These are phyloP conservation scores for Epinephelus moara DNA, from an alignment of 2,113 vertebrate species.

Conservation along the genomic window DNA sequence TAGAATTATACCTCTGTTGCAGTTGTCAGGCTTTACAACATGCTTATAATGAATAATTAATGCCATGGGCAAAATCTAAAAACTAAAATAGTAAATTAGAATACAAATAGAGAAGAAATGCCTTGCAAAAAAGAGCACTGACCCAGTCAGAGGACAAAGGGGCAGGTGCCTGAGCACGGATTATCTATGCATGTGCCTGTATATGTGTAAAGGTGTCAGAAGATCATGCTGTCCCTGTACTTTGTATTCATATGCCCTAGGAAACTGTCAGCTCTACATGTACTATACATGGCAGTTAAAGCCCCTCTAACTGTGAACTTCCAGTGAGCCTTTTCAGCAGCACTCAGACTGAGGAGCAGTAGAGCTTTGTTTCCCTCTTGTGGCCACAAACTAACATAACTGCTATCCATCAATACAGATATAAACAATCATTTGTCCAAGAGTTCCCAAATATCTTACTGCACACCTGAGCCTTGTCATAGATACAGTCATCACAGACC, in stretches of 20 bases:
- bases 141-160: too few relatives aligned
- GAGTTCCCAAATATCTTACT: not conserved
- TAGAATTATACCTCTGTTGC: too few relatives aligned
- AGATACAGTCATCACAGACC: not conserved
- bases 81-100: too few relatives aligned
- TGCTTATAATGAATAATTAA: too few relatives aligned
- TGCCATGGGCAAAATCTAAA: too few relatives aligned
- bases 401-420: not conserved
- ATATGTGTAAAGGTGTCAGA: not conserved
- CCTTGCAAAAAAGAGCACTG: too few relatives aligned
- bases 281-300: not conserved
- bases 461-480: not conserved
- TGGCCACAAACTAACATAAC: constrained; percentile 31
- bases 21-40: too few relatives aligned
- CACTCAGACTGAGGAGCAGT: not conserved
- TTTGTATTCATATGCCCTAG: not conserved
- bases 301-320: not conserved
- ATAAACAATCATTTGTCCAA: not conserved
- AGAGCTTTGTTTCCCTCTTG: constrained; percentile 59
- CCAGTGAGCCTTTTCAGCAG: not conserved
- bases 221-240: not conserved
- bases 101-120: too few relatives aligned
- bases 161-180: too few relatives aligned
- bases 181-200: too few relatives aligned
- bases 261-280: not conserved